Conservation (phyloP, 2,113 vertebrate genomes). For the Carassius auratus region DNA sequence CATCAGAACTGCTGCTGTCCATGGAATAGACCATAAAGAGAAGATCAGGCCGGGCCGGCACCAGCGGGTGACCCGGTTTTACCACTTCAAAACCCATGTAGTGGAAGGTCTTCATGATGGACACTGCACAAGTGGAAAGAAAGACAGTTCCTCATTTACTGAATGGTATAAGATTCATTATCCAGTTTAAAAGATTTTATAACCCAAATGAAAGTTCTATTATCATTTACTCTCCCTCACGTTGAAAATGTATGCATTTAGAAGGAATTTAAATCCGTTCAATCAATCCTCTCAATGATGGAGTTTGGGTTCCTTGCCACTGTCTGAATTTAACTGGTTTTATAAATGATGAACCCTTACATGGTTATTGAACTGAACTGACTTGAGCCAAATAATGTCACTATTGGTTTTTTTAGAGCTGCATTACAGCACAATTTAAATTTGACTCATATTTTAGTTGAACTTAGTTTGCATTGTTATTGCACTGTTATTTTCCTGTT, state of each 20-base stretch:
- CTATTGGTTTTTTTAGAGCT: no score
- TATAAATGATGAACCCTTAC: no score
- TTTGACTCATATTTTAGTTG: not conserved
- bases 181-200: not conserved
- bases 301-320: no score
- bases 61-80: constrained; percentile 88
- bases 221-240: not conserved
- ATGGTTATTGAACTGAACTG: no score
- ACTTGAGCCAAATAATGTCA: no score
- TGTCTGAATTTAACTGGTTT: no score
- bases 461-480: not conserved
- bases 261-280: not conserved
- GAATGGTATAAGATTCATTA: not conserved
- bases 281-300: not conserved
- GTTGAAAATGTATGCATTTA: not conserved
- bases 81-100: constrained; percentile 97
- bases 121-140: constrained; percentile 74
- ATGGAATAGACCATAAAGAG: constrained; percentile 96
- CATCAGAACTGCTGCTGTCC: constrained; percentile 91
- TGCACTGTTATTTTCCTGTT: not conserved
- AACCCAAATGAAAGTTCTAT: not conserved
- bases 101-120: constrained; percentile 94
- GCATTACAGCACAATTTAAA: not conserved
- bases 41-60: constrained; percentile 87
- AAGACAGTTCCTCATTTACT: constrained; percentile 34